A percentile compares a stretch with the other conserved stretches of the same genome.
Conservation (phyloP, 2,113 vertebrate genomes). For the Nothocercus julius region DNA sequence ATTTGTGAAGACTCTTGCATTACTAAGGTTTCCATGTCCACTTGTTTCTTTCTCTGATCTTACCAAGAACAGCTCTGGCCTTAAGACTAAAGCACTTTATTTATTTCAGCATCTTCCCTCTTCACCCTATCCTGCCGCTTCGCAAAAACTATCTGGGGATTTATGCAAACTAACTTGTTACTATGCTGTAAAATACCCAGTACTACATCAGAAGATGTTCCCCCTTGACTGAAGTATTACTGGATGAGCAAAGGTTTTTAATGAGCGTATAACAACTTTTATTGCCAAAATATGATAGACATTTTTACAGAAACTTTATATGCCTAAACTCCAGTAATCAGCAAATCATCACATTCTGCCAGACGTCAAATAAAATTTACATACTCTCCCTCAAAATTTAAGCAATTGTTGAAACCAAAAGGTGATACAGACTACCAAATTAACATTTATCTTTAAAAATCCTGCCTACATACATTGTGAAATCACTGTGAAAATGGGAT, state of each 20-base stretch:
- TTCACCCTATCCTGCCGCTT: background rate
- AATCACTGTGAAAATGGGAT: background rate
- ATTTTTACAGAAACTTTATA: background rate
- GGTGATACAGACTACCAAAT: background rate
- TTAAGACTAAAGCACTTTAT: background rate
- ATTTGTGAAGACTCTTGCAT: background rate
- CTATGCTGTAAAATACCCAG: background rate
- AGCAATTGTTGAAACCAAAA: background rate
- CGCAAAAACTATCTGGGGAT: background rate
- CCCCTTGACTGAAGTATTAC: background rate
- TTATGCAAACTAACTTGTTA: background rate
- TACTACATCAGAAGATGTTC: background rate
- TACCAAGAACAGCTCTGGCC: too few relatives aligned
- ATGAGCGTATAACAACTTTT: background rate
- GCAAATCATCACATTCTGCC: background rate
- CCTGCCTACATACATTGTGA: background rate
- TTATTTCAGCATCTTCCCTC: background rate
- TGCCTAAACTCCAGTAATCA: background rate
- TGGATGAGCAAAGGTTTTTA: background rate
- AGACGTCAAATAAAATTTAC: background rate
- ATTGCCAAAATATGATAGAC: background rate
- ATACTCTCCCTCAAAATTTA: background rate
- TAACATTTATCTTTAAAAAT: background rate
- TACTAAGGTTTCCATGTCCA: background rate
- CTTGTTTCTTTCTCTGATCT: background rate